Conservation (phyloP, 2,113 vertebrate genomes). For the Menidia beryllina region DNA sequence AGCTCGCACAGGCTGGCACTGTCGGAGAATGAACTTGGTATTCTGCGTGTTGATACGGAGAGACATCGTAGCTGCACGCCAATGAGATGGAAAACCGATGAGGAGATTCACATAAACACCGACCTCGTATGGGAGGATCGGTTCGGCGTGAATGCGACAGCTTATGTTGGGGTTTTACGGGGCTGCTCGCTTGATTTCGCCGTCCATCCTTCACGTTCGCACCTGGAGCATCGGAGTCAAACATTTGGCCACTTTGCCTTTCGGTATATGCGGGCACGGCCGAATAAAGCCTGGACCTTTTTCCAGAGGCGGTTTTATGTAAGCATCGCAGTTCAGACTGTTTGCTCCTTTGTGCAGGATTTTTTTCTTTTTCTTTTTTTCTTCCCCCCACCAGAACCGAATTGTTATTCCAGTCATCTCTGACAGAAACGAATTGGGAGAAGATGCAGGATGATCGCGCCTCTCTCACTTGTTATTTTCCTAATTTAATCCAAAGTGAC, state of each 20-base stretch:
- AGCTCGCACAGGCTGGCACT: constrained; percentile 50
- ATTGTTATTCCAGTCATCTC: constrained; percentile 42
- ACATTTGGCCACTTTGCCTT: constrained; percentile 20
- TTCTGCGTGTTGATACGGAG: constrained; percentile 37
- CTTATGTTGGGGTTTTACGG: constrained; percentile 21
- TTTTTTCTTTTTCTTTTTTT: no score
- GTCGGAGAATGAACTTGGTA: constrained; percentile 66
- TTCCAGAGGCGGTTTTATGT: not conserved
- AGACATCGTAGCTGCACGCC: constrained; percentile 19
- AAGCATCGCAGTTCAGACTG: not conserved
- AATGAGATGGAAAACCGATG: constrained; percentile 27
- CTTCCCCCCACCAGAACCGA: no score
- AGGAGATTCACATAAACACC: not conserved
- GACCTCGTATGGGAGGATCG: not conserved
- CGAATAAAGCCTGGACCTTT: not conserved
- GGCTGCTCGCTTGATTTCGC: constrained; percentile 7
- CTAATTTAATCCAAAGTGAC: not conserved
- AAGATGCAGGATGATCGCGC: not conserved
- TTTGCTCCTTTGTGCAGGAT: not conserved
- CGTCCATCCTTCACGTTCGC: constrained; percentile 27
- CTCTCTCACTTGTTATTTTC: not conserved
- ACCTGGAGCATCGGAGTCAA: constrained; percentile 10
- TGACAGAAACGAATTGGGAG: not conserved
- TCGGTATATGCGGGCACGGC: not conserved
- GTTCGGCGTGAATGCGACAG: not conserved